Conservation (phyloP, 2,888 invertebrate species). For the Xestia ashworthii region DNA sequence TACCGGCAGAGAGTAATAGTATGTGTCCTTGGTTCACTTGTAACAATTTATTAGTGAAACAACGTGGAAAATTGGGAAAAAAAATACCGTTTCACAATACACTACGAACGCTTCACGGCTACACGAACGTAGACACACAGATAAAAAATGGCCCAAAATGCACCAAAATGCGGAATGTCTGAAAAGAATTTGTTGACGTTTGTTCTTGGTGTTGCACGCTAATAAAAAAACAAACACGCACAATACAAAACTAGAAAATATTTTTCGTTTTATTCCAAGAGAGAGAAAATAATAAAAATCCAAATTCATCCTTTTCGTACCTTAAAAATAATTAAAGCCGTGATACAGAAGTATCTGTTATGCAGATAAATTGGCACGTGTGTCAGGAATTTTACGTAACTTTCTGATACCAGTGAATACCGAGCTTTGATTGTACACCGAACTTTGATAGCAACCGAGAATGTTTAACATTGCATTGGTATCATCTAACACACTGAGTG, state of each 20-base stretch:
- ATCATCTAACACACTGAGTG: no score
- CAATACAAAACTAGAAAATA: no score
- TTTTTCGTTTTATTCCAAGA: neutral
- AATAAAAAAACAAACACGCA: neutral
- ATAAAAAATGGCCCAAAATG: slow-evolving; percentile 58
- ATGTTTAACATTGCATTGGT: no score
- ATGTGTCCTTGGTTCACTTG: slow-evolving; percentile 53
- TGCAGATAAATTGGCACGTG: neutral
- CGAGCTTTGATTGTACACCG: no score
- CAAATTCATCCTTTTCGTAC: neutral
- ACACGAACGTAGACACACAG: slow-evolving; percentile 58
- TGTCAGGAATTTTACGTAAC: neutral
- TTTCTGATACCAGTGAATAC: no score
- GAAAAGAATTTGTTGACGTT: slow-evolving; percentile 55
- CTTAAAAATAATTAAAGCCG: neutral
- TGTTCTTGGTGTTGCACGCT: slow-evolving; percentile 44
- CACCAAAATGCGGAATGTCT: slow-evolving; percentile 39
- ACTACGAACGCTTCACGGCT: slow-evolving; percentile 49
- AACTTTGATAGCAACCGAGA: no score
- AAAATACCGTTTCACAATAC: slow-evolving; percentile 55
- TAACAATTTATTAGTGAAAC: slow-evolving; percentile 45
- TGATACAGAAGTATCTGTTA: neutral
- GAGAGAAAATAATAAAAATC: no score
- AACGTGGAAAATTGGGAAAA: slow-evolving; percentile 54
- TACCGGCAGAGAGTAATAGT: slow-evolving; percentile 49